phyloP scores from a whole-genome alignment of 2,113 vertebrate genomes.

The Kobus ellipsiprymnus region DNA sequence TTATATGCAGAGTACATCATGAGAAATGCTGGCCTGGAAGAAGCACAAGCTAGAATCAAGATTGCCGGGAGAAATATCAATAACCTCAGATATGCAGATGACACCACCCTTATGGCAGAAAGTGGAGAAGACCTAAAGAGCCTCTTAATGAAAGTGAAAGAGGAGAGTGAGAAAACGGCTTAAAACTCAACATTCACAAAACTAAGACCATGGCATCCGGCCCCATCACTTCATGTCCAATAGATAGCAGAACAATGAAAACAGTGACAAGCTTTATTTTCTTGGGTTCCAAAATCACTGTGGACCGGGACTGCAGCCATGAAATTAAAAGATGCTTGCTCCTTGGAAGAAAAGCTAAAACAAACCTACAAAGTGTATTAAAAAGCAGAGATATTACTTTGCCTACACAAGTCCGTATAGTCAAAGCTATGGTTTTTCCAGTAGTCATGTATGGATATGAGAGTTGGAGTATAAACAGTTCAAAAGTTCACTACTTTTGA shows the following conservation, averaged over 20 bases:
- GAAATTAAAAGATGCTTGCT: not conserved
- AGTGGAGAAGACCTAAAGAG: not conserved
- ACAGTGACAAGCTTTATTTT: not conserved
- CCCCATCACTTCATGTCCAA: not conserved
- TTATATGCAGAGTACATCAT: not conserved
- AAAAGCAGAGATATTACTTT: not conserved
- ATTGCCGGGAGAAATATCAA: not conserved
- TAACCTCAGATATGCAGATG: not conserved
- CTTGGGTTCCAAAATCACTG: not conserved
- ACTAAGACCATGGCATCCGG: not conserved
- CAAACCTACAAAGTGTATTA: not conserved
- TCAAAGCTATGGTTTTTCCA: not conserved
- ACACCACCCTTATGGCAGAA: not conserved
- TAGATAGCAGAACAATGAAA: not conserved
- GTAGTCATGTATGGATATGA: not conserved
- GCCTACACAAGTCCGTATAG: not conserved
- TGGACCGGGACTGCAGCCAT: not conserved
- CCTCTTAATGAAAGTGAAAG: not conserved
- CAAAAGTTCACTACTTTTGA: not conserved
- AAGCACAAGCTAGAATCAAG: not conserved
- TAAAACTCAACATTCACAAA: not conserved
- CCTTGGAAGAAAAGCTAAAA: not conserved
- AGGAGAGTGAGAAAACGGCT: not conserved
- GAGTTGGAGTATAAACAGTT: not conserved
- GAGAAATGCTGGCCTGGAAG: rapidly evolving